Conservation (phyloP, 1,140 invertebrate genomes). For the Eriosoma lanigerum region DNA sequence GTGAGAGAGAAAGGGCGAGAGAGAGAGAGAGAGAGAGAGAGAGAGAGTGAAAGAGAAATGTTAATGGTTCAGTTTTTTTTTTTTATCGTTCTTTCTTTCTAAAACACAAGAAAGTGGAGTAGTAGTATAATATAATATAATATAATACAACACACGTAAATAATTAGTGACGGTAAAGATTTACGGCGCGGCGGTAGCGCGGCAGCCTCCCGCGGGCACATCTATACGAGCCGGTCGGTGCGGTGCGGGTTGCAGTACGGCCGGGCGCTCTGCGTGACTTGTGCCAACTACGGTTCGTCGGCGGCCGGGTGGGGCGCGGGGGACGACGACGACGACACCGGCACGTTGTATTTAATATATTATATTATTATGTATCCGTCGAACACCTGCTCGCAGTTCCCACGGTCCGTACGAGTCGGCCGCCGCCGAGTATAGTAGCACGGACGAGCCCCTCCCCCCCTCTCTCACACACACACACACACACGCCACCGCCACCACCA, state of each 20-base stretch:
- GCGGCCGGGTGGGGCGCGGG: too few relatives aligned
- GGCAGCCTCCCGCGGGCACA: not conserved
- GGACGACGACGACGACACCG: too few relatives aligned
- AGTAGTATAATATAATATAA: too few relatives aligned
- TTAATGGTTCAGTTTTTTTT: too few relatives aligned
- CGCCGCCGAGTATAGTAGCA: conserved; percentile 33
- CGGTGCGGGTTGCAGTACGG: not conserved
- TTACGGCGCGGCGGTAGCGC: conserved; percentile 10
- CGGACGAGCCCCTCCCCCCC: not conserved
- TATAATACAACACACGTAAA: not conserved
- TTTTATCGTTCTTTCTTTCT: too few relatives aligned
- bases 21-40: too few relatives aligned
- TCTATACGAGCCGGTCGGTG: not conserved
- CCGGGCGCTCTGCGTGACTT: conserved; percentile 36
- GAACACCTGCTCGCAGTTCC: conserved; percentile 47
- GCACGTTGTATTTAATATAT: conserved; percentile 31
- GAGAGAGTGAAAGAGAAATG: not conserved
- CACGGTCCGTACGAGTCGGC: conserved; percentile 28
- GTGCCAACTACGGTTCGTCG: conserved; percentile 23
- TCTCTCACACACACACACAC: not conserved
- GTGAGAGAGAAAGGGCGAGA: not conserved
- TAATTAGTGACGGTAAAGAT: conserved; percentile 31
- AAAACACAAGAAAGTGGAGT: conserved; percentile 2
- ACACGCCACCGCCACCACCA: not conserved
- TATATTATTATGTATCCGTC: conserved; percentile 44